Conservation (phyloP, 2,113 vertebrate species). For the Sigmodon hispidus region DNA sequence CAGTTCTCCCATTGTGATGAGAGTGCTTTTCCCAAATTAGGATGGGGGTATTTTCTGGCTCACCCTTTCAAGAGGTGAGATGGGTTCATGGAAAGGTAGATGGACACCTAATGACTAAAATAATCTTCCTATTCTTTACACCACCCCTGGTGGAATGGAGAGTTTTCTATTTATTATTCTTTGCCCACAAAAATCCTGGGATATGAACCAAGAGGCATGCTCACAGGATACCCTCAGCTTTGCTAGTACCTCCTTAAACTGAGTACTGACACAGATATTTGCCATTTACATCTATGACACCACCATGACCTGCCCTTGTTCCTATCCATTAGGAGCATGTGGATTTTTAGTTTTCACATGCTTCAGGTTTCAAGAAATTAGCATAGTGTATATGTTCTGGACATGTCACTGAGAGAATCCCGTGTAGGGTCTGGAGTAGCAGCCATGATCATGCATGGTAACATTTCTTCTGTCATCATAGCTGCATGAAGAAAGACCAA, state of each 20-base stretch:
- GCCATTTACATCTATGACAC: neutral
- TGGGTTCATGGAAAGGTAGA: constrained; percentile 36
- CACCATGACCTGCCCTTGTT: neutral
- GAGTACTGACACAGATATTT: neutral
- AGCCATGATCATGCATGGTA: neutral
- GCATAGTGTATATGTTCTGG: rapidly evolving
- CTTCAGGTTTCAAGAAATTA: neutral
- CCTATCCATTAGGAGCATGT: neutral
- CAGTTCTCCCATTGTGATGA: constrained; percentile 76
- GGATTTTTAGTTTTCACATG: neutral
- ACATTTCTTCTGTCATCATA: neutral
- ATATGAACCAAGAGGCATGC: neutral
- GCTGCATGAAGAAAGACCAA: neutral
- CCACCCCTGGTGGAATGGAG: neutral
- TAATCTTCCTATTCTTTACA: neutral
- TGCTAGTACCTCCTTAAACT: neutral
- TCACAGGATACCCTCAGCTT: neutral
- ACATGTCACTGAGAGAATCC: neutral
- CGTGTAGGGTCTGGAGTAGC: neutral
- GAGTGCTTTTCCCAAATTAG: constrained; percentile 71
- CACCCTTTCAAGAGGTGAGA: constrained; percentile 88
- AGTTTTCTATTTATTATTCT: neutral
- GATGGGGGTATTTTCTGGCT: neutral
- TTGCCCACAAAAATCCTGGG: neutral
- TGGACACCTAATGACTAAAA: neutral